Base-by-base conservation (phyloP, 2,113 vertebrate genomes). In the Corapipo altera region DNA sequence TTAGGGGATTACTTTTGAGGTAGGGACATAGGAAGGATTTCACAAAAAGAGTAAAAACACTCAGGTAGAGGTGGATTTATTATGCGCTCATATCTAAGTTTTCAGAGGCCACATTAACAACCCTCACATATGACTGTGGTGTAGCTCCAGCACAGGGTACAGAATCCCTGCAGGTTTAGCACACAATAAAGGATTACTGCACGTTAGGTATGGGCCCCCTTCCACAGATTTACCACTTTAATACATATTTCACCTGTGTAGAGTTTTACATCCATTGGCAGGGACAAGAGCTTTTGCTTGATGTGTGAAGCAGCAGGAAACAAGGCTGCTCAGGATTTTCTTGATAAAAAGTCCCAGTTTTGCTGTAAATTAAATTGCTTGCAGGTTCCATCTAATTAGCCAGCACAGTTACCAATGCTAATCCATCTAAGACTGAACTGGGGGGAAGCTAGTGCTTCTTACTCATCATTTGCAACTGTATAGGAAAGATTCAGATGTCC, bases 401-500 rank as follows among this genome's bases (percentile, higher is more conserved):
- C 44, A 69, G 73, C 33, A 44, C 46, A 44, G 33, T 90, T 58
- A 83, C 24, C 48, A 43, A 2, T 6, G 24, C 21, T 88, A 12
- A 16, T 58, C 71, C 59, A 88, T 67, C 88, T 37, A 32, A 77
- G 27, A 64, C 16, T 70, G 52, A 86, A 44, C 61, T 23, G 44
- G 27, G 54, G 58, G 17, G 91, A 96, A 85, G 26, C 51, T 77
- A 79, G 6, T 73, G 39, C 33, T 85, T 91, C 91, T 85, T 66
- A 77, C 28, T 90, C 51, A 55, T 88, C 79, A 83, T 93, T 74
- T 91, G 72, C 79, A 93, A 80, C 64, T 83, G 43, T 46, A 41
- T 55, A 65, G 85, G 62, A 41, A 92, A 79, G 58, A 89, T 66
- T 92, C 94, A 95, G 92, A 77, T 93, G 83, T 76, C 33, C 49